phyloP scores from a whole-genome alignment of 2,797 vertebrate genomes.

The Chelon labrosus region DNA sequence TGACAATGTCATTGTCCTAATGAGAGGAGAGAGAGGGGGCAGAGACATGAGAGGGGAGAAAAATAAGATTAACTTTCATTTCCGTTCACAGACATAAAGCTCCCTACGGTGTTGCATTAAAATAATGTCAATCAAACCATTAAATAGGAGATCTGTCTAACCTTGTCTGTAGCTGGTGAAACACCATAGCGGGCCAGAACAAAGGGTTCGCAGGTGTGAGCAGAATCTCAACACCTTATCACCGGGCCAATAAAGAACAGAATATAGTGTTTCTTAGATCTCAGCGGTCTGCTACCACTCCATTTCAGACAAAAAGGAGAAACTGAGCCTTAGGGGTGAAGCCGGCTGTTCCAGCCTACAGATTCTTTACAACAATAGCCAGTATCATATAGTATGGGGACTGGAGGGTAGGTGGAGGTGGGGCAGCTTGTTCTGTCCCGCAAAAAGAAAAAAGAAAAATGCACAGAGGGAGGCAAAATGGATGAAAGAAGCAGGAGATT shows the following conservation, averaged over 20 bases:
- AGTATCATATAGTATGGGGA: conserved; percentile 76
- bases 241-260: conserved; percentile 72
- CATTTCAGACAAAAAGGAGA: conserved; percentile 68
- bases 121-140: conserved; percentile 82
- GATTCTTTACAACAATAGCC: conserved; percentile 78
- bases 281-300: conserved; percentile 67
- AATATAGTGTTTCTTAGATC: conserved; percentile 81
- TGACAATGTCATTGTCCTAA: conserved; percentile 54
- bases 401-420: conserved; percentile 56
- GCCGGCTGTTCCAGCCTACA: conserved; percentile 62
- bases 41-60: conserved; percentile 18
- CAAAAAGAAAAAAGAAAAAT: conserved; percentile 55
- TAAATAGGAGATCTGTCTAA: conserved; percentile 72
- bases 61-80: conserved; percentile 76
- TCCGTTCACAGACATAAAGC: conserved; percentile 63
- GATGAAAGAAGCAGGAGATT: conserved; percentile 60
- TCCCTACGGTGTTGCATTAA: conserved; percentile 71
- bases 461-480: conserved; percentile 37
- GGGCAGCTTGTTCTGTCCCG: conserved; percentile 61
- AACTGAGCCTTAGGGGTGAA: conserved; percentile 69
- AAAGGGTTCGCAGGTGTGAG: conserved; percentile 83
- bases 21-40: conserved; percentile 23
- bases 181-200: conserved; percentile 72
- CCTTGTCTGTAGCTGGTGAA: conserved; percentile 78
- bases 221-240: conserved; percentile 81